These are phyloP conservation scores for Sceloporus undulatus DNA, from an alignment of 2,113 vertebrate genomes.

Conservation along the genomic window DNA sequence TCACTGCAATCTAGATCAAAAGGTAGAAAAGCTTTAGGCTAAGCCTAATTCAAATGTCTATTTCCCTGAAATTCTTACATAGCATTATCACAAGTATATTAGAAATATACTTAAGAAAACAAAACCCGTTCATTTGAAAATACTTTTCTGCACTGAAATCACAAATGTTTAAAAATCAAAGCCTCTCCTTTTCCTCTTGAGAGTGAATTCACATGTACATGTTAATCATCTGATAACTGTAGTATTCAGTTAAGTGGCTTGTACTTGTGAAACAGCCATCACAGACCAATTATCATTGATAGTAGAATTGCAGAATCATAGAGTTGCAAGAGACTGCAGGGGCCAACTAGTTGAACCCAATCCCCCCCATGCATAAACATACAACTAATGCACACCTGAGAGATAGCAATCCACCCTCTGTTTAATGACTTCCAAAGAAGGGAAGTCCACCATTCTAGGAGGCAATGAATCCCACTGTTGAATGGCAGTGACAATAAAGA, in stretches of 20 bases:
- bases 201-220: neutral
- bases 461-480: too few relatives aligned
- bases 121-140: neutral
- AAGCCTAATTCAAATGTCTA: slow-evolving; percentile 10
- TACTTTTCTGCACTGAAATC: neutral
- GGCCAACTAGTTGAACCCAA: too few relatives aligned
- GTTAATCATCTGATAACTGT: neutral
- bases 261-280: too few relatives aligned
- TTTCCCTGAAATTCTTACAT: neutral
- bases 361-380: too few relatives aligned
- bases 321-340: too few relatives aligned
- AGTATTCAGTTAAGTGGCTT: neutral
- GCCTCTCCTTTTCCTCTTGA: neutral
- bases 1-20: neutral
- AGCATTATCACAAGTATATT: neutral
- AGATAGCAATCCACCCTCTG: too few relatives aligned
- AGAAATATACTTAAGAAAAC: slow-evolving; percentile 8
- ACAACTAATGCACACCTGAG: too few relatives aligned
- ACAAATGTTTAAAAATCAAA: neutral
- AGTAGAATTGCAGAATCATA: neutral
- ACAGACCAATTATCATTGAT: neutral
- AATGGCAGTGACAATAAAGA: too few relatives aligned
- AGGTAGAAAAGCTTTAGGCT: neutral
- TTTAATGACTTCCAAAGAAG: too few relatives aligned
- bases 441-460: too few relatives aligned